Evolutionary conservation across 1,140 invertebrate genomes (phyloP), one percentile per base, ranked within the genome.

Genomic region (Magallana angulata): DNA sequence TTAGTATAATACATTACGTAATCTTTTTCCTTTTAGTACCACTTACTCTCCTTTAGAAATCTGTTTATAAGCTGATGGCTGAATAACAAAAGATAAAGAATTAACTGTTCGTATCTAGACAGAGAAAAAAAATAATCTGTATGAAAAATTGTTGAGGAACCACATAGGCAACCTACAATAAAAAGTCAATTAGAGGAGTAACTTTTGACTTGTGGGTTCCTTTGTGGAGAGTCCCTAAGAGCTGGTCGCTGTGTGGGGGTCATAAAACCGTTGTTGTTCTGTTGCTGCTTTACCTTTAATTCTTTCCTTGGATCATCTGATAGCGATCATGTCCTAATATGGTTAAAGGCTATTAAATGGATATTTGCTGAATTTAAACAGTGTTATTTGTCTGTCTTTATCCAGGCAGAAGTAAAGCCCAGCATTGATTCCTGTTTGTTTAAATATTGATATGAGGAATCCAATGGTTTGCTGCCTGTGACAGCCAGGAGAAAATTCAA

Each of bases 291-390:
- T 71, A 71, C 68, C 68, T 71, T 71, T 71, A 71, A 71, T 71
- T 71, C 68, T 71, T 71, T 36, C 24, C 24, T 30, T 18, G 24
- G 68, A 71, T 71, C 68, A 71, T 71, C 68, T 36, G 68, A 71
- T 9, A 9, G 68, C 18, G 30, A 71, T 71, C 68, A 71, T 71
- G 68, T 71, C 68, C 68, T 71, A 71, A 71, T 71, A 71, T 71
- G 68, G 68, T 71, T 71, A 71, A 71, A 71, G 68, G 68, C 68
- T 71, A 71, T 71, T 71, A 71, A 71, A 71, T 71, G 68, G 68
- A 71, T 71, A 71, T 71, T 71, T 71, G 68, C 68, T 71, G 68
- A 71, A 71, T 71, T 71, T 71, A 71, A 71, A 71, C 68, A 71
- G 68, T 71, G n/a, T 71, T 71, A 12, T 71, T 71, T 71, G 68